phyloP scores from a whole-genome alignment of 2,888 invertebrate species.

The Aricia artaxerxes region DNA sequence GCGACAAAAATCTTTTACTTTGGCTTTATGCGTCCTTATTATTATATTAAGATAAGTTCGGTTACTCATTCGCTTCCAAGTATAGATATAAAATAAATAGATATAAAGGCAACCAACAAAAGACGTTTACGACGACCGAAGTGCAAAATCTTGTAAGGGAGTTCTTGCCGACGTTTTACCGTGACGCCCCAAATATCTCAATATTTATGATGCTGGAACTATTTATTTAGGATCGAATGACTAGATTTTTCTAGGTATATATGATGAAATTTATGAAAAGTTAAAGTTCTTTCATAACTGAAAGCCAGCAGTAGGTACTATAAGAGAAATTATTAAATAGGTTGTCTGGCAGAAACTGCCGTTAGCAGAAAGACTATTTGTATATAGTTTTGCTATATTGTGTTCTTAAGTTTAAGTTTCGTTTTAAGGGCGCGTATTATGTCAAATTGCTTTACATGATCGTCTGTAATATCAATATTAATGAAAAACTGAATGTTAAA shows the following conservation, averaged over 20 bases:
- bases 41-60: not conserved
- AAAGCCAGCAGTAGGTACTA: too few species aligned
- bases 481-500: too few species aligned
- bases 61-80: constrained; percentile 6
- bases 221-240: not conserved
- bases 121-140: constrained; percentile 26
- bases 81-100: constrained; percentile 23
- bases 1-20: not conserved
- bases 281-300: not conserved
- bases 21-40: not conserved
- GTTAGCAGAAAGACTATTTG: too few species aligned
- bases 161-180: not conserved
- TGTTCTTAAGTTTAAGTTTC: too few species aligned
- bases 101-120: constrained; percentile 21
- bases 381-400: too few species aligned
- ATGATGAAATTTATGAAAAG: not conserved
- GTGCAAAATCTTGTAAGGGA: constrained; percentile 25
- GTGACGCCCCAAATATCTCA: constrained; percentile 13
- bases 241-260: not conserved
- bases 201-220: constrained; percentile 21
- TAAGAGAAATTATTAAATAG: too few species aligned
- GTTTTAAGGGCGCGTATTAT: too few species aligned
- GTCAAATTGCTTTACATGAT: too few species aligned
- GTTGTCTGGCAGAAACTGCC: too few species aligned
- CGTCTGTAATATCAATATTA: too few species aligned